Evolutionary conservation across 2,888 invertebrate species (phyloP).

Genomic region (Oscheius sp.): DNA sequence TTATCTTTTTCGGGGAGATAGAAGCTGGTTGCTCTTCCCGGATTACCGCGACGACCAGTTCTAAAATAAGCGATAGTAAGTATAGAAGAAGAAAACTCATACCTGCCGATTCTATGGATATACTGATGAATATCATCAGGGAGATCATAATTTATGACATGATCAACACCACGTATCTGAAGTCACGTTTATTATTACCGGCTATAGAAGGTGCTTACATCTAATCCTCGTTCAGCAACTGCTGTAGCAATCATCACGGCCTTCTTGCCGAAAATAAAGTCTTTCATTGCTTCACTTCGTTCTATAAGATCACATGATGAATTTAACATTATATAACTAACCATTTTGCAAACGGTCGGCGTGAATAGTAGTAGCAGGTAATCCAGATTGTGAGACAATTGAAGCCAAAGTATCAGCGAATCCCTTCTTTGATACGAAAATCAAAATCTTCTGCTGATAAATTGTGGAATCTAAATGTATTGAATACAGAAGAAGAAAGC

Average conservation of each 20-base stretch:
- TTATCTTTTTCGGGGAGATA: conserved; percentile 75
- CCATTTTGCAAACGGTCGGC: conserved; percentile 77
- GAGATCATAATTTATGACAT: conserved; percentile 75
- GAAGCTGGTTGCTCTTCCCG: conserved; percentile 77
- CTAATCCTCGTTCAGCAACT: conserved; percentile 87
- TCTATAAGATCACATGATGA: too few species aligned
- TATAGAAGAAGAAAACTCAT: conserved; percentile 7
- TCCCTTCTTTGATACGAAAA: conserved; percentile 80
- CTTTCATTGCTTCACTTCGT: conserved; percentile 81
- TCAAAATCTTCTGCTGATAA: conserved; percentile 76
- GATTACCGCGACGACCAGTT: conserved; percentile 76
- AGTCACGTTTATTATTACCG: too few species aligned
- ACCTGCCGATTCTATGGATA: conserved; percentile 77
- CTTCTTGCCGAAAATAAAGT: conserved; percentile 78
- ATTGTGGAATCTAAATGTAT: conserved; percentile 46
- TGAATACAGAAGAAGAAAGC: too few species aligned
- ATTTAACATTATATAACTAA: not conserved
- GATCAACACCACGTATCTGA: conserved; percentile 75
- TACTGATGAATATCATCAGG: conserved; percentile 75
- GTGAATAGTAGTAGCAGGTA: conserved; percentile 78
- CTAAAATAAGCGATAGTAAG: not conserved
- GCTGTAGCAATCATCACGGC: conserved; percentile 86
- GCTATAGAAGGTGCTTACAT: too few species aligned
- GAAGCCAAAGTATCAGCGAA: conserved; percentile 90
- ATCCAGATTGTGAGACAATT: conserved; percentile 83